These are phyloP conservation scores for Ptychodera flava DNA, from an alignment of 35 echinoderm and acorn worm genomes.

Conservation along the genomic window DNA sequence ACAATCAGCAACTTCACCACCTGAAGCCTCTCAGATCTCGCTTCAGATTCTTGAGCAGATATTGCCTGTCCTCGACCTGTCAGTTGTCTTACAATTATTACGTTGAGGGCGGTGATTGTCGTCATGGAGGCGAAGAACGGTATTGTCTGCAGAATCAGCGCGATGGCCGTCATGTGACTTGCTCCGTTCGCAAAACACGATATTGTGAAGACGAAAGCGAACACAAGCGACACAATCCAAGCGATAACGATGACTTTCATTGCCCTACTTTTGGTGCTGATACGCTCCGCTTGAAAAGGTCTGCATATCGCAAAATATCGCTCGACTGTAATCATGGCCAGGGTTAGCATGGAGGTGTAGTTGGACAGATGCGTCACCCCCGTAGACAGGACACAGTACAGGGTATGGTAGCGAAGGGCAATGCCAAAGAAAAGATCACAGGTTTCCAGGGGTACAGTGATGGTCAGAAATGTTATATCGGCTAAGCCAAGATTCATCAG, in stretches of 20 bases:
- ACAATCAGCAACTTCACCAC: background rate
- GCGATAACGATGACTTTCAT: background rate
- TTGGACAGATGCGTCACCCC: background rate
- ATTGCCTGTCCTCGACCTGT: background rate
- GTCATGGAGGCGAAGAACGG: background rate
- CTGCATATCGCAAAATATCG: slow-evolving; percentile 6
- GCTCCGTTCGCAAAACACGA: background rate
- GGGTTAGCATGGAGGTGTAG: background rate
- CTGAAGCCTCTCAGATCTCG: background rate
- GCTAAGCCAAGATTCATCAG: slow-evolving; percentile 1
- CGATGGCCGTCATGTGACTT: background rate
- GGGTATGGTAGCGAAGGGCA: background rate
- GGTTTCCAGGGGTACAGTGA: background rate
- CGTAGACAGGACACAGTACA: background rate
- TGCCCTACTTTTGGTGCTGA: background rate
- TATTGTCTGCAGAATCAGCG: background rate
- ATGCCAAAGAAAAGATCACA: background rate
- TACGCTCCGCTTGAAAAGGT: background rate
- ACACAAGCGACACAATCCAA: background rate
- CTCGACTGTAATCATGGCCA: background rate
- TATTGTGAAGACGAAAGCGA: background rate
- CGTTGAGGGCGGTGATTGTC: background rate
- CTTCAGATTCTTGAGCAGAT: background rate
- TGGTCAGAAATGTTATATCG: slow-evolving; percentile 4
- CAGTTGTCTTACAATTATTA: background rate